Evolutionary conservation across 2,797 vertebrate species (phyloP), one percentile per base, ranked within the genome.

Genomic region (Vespertilio murinus): DNA sequence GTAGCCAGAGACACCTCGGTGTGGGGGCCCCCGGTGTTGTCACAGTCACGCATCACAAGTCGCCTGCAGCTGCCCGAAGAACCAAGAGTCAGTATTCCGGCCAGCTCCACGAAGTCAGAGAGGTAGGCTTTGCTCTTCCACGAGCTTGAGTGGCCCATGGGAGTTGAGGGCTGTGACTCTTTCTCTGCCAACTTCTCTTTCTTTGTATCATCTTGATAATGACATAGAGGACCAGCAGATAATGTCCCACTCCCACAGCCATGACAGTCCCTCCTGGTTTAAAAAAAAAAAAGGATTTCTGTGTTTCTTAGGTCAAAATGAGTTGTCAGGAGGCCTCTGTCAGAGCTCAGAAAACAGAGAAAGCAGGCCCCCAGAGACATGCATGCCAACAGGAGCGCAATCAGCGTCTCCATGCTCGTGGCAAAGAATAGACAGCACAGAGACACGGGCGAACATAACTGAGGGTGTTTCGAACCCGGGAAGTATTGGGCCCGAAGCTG

Each of bases 1-100:
- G 98, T 97, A 98, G 98, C 95, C 99, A 99, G 98, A 99, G 99
- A 96, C 98, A 98, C 88, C 94, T 97, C 92, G 97, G 97, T 97
- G 98, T 98, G 88, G 95, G 98, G 3, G 98, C 98, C 79, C 98
- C 99, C 81, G 97, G 98, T 85, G 99, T 99, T 97, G 98, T 99
- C 97, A 99, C 99, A 97, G 98, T 99, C 98, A 99, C 99, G 35
- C 99, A 99, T 98, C 99, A 99, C 98, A 99, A 99, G 98, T 99
- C 99, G 71, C 99, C 99, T 94, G 99, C 99, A 54, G 99, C 99
- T 0, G 99, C 99, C 93, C 98, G 99, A 95, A 99, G 98, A 97
- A 98, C 98, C 5, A 99, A 98, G 98, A 99, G 91, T 97, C 99
- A 99, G 97, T 98, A 98, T 87, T 98, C 99, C 40, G 98, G 98